These are phyloP conservation scores for Petrocephalus zakoni DNA, from an alignment of 2,113 vertebrate genomes.

Conservation along the genomic window DNA sequence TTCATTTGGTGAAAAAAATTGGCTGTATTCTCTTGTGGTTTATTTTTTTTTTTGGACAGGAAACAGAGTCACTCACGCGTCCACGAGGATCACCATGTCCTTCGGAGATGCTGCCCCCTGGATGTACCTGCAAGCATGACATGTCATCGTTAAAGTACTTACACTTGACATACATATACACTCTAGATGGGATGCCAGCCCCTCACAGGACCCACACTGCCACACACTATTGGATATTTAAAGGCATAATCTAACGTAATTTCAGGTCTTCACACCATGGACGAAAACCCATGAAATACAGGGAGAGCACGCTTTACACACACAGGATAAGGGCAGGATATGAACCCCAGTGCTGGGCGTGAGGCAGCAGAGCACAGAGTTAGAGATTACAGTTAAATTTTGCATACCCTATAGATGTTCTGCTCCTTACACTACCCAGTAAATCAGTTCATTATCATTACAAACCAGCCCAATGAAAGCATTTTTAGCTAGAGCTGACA, in stretches of 20 bases:
- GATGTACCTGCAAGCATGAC: constrained; percentile 75
- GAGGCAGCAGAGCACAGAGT: background rate
- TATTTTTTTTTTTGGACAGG: background rate
- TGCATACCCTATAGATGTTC: background rate
- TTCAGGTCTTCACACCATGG: background rate
- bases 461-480: background rate
- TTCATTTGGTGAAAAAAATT: background rate
- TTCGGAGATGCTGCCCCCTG: constrained; percentile 96
- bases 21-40: background rate
- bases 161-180: background rate
- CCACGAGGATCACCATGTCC: constrained; percentile 96
- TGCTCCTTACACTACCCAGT: background rate
- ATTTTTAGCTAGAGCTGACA: background rate
- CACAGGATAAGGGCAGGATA: background rate
- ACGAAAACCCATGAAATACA: background rate
- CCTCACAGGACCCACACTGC: background rate
- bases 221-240: background rate
- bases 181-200: background rate
- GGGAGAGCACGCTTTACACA: background rate
- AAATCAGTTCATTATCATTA: background rate
- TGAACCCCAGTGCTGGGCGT: background rate
- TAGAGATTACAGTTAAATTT: background rate
- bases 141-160: background rate
- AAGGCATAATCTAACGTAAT: background rate
- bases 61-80: constrained; percentile 74